These are phyloP conservation scores for Eurytoma californica DNA, from an alignment of 2,888 invertebrate species.

Conservation along the genomic window DNA sequence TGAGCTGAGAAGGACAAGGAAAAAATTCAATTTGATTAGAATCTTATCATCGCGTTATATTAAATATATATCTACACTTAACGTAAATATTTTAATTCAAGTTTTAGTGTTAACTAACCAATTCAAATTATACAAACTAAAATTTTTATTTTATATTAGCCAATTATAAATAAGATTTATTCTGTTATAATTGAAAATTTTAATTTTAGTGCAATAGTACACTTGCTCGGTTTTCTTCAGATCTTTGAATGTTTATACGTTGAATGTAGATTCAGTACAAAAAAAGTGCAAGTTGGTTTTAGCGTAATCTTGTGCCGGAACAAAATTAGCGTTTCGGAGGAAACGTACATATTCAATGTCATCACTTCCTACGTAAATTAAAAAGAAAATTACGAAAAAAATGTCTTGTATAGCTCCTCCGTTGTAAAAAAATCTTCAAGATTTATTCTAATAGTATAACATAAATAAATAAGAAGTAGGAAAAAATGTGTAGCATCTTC, in stretches of 20 bases:
- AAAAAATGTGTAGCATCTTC: slow-evolving; percentile 43
- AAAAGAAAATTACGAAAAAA: slow-evolving; percentile 28
- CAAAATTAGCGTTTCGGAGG: slow-evolving; percentile 66
- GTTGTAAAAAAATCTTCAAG: slow-evolving; percentile 41
- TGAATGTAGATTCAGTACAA: slow-evolving; percentile 53
- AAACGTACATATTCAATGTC: slow-evolving; percentile 74
- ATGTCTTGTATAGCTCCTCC: slow-evolving; percentile 48
- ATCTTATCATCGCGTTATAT: slow-evolving; percentile 57
- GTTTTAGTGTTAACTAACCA: background rate
- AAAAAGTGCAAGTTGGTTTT: slow-evolving; percentile 51
- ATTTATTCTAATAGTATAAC: slow-evolving; percentile 28
- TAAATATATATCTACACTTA: slow-evolving; percentile 52
- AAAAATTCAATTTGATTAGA: slow-evolving; percentile 74
- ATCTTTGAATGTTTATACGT: slow-evolving; percentile 23
- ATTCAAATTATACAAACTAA: background rate
- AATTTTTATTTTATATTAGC: background rate
- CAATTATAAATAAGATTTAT: slow-evolving; percentile 2
- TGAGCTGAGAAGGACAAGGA: slow-evolving; percentile 83
- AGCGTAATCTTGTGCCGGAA: slow-evolving; percentile 58
- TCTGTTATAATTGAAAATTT: background rate
- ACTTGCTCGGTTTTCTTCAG: too few relatives aligned
- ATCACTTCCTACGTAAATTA: slow-evolving; percentile 35
- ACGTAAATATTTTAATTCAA: slow-evolving; percentile 39
- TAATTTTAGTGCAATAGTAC: background rate
- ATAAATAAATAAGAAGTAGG: background rate